A percentile compares a stretch with the other conserved stretches of the same genome.
phyloP scores from a whole-genome alignment of 2,888 invertebrate genomes.

The Galerucella pusilla region DNA sequence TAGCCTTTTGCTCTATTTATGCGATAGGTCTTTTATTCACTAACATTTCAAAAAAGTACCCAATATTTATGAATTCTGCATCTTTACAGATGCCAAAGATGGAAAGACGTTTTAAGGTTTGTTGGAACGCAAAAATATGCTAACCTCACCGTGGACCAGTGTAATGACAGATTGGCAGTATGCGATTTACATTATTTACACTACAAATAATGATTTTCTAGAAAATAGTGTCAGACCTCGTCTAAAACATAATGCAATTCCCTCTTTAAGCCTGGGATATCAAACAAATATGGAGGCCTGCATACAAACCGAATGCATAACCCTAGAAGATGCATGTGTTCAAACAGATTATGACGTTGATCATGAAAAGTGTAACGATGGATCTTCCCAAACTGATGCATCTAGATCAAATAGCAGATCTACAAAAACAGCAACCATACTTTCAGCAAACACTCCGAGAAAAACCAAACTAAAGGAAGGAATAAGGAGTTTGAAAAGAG shows the following conservation, averaged over 20 bases:
- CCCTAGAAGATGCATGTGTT: neutral
- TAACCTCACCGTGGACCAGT: neutral
- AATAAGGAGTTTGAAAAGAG: neutral
- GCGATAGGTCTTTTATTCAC: neutral
- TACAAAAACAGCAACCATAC: constrained; percentile 1
- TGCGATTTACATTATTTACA: neutral
- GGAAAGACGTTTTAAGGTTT: neutral
- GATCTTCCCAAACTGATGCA: neutral
- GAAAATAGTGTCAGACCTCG: neutral
- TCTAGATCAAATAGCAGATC: neutral
- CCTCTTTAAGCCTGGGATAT: neutral
- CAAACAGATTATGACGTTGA: neutral
- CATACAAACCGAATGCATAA: neutral
- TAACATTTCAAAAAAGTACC: neutral
- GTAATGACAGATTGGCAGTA: neutral
- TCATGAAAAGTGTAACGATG: neutral
- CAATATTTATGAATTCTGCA: neutral
- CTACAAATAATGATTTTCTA: neutral
- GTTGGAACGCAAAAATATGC: no score
- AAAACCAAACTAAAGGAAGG: neutral
- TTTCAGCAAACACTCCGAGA: constrained; percentile 2
- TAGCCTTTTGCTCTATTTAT: neutral
- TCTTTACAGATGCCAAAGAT: neutral
- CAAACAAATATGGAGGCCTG: neutral
- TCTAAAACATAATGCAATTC: neutral